These are phyloP conservation scores for Numenius phaeopus DNA, from an alignment of 2,797 vertebrate genomes.

Conservation along the genomic window DNA sequence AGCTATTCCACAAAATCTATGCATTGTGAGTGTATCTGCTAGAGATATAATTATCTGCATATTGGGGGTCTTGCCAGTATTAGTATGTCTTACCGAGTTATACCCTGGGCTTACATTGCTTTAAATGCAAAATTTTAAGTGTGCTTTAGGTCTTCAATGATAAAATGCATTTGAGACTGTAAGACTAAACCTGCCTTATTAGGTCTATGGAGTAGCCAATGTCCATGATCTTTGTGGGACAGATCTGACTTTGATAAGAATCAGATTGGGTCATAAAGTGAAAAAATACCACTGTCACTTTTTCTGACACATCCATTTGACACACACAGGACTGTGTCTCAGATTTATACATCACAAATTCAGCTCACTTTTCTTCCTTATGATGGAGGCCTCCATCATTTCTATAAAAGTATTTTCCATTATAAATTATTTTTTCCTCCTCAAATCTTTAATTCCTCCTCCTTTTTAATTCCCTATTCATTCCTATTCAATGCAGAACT, in stretches of 20 bases:
- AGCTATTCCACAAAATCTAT: background rate
- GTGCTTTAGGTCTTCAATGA: background rate
- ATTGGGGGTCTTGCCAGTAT: background rate
- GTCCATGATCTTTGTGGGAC: constrained; percentile 20
- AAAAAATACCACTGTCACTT: constrained; percentile 64
- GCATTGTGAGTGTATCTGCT: background rate
- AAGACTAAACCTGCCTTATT: constrained; percentile 38
- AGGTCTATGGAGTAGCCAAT: background rate
- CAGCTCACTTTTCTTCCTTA: constrained; percentile 29
- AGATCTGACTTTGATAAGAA: constrained; percentile 62
- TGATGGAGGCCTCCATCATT: constrained; percentile 38
- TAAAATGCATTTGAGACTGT: background rate
- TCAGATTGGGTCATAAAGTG: constrained; percentile 50
- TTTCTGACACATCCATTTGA: constrained; percentile 69
- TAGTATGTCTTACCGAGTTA: background rate
- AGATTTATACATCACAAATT: constrained; percentile 57
- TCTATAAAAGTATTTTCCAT: background rate
- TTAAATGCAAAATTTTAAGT: background rate
- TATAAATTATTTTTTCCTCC: background rate
- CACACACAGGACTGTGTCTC: constrained; percentile 25
- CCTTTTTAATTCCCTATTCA: background rate
- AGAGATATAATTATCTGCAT: background rate
- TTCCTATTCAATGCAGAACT: background rate
- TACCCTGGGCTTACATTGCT: background rate
- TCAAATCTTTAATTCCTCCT: background rate